Percentiles rank a stretch among this genome's conserved stretches.
Conservation (phyloP, 64 coral and sea anemone species). For the Hydrozoanthus tunicans region DNA sequence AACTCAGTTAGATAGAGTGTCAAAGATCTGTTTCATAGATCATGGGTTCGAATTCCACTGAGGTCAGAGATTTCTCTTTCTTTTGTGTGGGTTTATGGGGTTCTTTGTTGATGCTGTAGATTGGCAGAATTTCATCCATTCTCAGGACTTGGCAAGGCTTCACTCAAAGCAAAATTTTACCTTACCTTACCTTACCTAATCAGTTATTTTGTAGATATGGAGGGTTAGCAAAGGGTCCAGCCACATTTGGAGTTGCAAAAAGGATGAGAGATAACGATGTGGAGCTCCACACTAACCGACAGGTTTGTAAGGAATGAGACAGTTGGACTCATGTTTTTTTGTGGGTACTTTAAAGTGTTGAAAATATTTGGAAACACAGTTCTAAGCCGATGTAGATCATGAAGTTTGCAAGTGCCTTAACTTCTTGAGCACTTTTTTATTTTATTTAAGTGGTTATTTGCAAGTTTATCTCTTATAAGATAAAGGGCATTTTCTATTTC, state of each 20-base stretch:
- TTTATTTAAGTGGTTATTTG: too few species aligned
- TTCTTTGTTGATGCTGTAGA: not conserved
- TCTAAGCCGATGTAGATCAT: too few species aligned
- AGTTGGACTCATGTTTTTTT: not conserved
- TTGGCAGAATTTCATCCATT: not conserved
- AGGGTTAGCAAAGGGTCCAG: constrained; percentile 88
- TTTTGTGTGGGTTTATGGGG: not conserved
- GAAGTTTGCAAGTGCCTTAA: too few species aligned
- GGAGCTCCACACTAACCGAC: constrained; percentile 94
- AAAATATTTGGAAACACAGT: not conserved
- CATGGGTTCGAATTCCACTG: too few species aligned
- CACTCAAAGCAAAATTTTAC: not conserved
- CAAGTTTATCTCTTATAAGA: too few species aligned
- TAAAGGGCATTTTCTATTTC: too few species aligned
- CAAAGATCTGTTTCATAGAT: too few species aligned
- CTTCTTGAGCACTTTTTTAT: too few species aligned
- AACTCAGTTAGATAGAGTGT: too few species aligned
- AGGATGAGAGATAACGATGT: constrained; percentile 90
- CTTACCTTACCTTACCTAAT: not conserved
- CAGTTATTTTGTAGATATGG: constrained; percentile 51
- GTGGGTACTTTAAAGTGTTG: not conserved
- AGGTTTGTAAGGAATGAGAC: constrained; percentile 30
- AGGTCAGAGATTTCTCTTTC: not conserved
- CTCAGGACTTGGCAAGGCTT: not conserved
- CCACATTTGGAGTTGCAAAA: constrained; percentile 90